phyloP scores from a whole-genome alignment of 2,888 invertebrate genomes.

The Mechanitis messenoides region DNA sequence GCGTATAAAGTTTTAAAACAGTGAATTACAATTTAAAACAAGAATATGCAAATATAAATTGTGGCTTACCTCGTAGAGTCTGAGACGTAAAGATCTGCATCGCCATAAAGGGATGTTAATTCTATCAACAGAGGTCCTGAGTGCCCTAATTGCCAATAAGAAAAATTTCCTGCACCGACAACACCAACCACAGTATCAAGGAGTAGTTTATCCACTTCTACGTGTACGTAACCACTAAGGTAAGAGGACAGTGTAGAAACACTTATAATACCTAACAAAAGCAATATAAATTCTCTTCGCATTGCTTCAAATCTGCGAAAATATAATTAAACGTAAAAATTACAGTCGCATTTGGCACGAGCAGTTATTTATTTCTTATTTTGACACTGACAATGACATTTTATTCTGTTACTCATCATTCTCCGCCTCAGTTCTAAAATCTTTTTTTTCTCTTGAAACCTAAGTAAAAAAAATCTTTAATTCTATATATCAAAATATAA shows the following conservation, averaged over 20 bases:
- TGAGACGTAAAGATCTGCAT: conserved; percentile 65
- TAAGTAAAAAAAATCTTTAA: no score
- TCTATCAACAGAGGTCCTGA: conserved; percentile 57
- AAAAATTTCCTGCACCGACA: conserved; percentile 65
- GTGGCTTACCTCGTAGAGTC: conserved; percentile 52
- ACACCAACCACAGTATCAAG: conserved; percentile 57
- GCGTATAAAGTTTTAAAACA: no score
- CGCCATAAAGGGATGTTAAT: conserved; percentile 56
- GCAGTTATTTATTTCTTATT: neutral
- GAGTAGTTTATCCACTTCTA: conserved; percentile 51
- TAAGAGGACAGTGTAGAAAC: conserved; percentile 57
- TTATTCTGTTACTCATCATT: no score
- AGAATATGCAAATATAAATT: neutral
- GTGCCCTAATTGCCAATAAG: conserved; percentile 67
- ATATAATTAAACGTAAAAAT: neutral
- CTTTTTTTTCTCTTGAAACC: no score
- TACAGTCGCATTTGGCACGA: neutral
- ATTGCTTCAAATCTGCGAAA: conserved; percentile 42
- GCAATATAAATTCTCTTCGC: conserved; percentile 59
- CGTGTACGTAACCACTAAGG: conserved; percentile 47
- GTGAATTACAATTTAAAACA: no score
- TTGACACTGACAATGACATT: neutral
- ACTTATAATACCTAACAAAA: conserved; percentile 57
- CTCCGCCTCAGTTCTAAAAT: no score
- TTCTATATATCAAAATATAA: no score